Base-by-base conservation (phyloP, 2,113 vertebrate genomes). In the Dermatemys mawii region DNA sequence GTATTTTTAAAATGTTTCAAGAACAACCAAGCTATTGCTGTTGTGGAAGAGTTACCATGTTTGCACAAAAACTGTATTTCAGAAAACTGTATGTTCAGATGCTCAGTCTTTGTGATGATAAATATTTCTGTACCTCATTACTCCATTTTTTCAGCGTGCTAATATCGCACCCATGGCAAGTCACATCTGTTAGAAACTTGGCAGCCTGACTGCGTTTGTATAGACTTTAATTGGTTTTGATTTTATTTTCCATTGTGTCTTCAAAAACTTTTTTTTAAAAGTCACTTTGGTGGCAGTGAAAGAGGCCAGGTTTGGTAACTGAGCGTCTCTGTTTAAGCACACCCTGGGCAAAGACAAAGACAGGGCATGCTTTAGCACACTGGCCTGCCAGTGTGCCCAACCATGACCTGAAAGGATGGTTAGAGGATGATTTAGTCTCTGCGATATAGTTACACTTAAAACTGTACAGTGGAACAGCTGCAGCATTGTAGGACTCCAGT, bases 1-100 rank as follows among this genome's bases (percentile, higher is more conserved):
- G 94, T 97, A 96, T 97, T 97, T 97, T 93, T 87, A 95, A 93
- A 88, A 84, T 55, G 91, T 83, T 84, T 75, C 86, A 95, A 94
- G 95, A 97, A 94, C 94, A 96, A 91, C 83, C 3, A 55, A 48
- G 7, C 9, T 96, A 89, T 95, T 97, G 96, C 93, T 94, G 92
- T 93, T 94, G 87, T 89, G 91, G 73, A 63, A 90, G 70, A 83
- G 89, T 35, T 92, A 79, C 85, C 7, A 2, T 63, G 83, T 89
- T 81, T 41, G n/a, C 75, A 84, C 89, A 93, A 91, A 90, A 92
- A 78, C 92, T 84, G 73, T 89, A 78, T 92, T 89, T 97, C 90
- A 78, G 90, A 92, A 91, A 73, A 44, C 80, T 96, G 78, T 93
- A 87, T 94, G 14, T 94, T 83, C 91, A 96, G n/a, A 14, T 50